These are phyloP conservation scores for Pterocles gutturalis DNA, from an alignment of 2,113 vertebrate species.

Conservation along the genomic window DNA sequence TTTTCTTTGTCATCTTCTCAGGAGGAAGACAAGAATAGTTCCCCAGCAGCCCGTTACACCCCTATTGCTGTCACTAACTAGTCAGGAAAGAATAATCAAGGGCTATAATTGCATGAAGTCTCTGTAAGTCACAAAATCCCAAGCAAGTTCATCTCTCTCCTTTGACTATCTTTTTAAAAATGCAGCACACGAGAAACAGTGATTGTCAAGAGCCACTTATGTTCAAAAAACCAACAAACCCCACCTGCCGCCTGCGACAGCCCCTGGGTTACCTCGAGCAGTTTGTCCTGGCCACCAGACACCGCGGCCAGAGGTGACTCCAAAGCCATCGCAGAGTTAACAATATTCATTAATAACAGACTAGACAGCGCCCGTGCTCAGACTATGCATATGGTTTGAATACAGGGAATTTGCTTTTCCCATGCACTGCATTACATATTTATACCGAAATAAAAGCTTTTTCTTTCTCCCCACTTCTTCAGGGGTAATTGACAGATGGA, in stretches of 20 bases:
- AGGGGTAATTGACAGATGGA: constrained; percentile 48
- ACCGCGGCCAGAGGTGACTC: background rate
- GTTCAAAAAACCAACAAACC: background rate
- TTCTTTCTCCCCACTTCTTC: background rate
- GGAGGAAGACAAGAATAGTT: background rate
- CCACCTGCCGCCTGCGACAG: background rate
- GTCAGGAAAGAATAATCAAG: background rate
- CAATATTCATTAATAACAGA: constrained; percentile 25
- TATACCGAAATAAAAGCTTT: constrained; percentile 36
- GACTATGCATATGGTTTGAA: constrained; percentile 33
- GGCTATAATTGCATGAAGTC: background rate
- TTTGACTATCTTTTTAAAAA: background rate
- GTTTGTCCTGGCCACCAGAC: background rate
- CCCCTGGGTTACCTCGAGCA: background rate
- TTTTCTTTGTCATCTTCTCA: background rate
- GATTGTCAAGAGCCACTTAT: background rate
- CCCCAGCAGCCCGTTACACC: background rate
- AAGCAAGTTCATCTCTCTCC: background rate
- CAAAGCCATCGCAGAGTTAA: background rate
- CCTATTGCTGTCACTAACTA: background rate
- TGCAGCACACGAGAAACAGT: fast-evolving
- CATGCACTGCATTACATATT: constrained; percentile 22
- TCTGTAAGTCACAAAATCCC: background rate
- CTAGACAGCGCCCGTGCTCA: background rate
- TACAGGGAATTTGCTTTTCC: constrained; percentile 41